Percentiles rank a stretch among this genome's conserved stretches.
These are phyloP conservation scores for Anolis carolinensis DNA, from an alignment of 2,113 vertebrate species.

Conservation along the genomic window DNA sequence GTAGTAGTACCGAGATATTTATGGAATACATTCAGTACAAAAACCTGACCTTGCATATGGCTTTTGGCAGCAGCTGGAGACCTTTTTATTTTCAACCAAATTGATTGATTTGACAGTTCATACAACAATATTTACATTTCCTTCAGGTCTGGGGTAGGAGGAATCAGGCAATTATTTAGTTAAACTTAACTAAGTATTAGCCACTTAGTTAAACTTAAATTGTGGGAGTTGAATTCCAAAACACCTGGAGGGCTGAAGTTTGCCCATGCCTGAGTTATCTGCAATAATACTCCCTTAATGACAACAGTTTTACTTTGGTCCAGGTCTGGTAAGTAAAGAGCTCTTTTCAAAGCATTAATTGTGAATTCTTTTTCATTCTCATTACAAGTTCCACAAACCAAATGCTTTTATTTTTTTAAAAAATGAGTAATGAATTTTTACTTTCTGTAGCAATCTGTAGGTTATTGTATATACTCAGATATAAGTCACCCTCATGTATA, in stretches of 20 bases:
- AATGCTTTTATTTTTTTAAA: not conserved
- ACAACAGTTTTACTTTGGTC: not conserved
- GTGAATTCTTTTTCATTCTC: slow-evolving; percentile 13
- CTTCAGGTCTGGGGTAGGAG: too few relatives aligned
- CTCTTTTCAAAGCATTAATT: slow-evolving; percentile 19
- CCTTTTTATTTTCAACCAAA: not conserved
- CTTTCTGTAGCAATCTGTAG: not conserved
- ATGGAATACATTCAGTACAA: not conserved
- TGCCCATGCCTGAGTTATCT: not conserved
- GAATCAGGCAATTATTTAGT: too few relatives aligned
- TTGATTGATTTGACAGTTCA: not conserved
- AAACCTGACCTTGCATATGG: not conserved
- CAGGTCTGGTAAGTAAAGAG: not conserved
- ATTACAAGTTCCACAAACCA: not conserved
- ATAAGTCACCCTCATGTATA: too few relatives aligned
- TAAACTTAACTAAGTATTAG: too few relatives aligned
- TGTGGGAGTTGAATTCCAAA: too few relatives aligned
- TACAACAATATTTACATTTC: not conserved
- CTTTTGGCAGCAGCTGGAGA: not conserved
- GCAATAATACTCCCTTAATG: not conserved
- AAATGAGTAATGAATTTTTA: slow-evolving; percentile 9
- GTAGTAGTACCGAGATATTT: not conserved
- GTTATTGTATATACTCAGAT: not conserved
- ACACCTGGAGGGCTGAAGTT: too few relatives aligned
- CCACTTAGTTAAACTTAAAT: too few relatives aligned